Conservation (phyloP, 2,797 vertebrate species). For the Cyclura pinguis region DNA sequence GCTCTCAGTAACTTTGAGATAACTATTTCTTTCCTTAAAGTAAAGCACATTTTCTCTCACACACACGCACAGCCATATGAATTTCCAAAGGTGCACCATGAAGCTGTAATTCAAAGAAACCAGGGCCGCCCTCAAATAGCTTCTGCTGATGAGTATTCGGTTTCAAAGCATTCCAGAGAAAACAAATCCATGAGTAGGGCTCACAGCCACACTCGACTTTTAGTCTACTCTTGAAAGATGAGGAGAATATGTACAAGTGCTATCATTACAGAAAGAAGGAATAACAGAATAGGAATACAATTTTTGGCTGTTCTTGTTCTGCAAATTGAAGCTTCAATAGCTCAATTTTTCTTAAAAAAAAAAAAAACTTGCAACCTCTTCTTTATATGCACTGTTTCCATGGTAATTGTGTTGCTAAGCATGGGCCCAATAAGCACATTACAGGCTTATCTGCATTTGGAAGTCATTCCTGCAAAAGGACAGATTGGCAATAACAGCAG, state of each 20-base stretch:
- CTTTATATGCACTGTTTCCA: conserved; percentile 73
- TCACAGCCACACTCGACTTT: conserved; percentile 32
- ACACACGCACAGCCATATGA: neutral
- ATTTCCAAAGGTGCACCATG: conserved; percentile 17
- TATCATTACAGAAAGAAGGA: neutral
- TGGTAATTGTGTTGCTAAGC: conserved; percentile 81
- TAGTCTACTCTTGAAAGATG: conserved; percentile 11
- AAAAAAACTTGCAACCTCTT: conserved; percentile 51
- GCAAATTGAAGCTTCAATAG: conserved; percentile 54
- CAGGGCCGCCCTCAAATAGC: conserved; percentile 5
- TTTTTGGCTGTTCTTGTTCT: conserved; percentile 38
- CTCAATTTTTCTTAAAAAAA: conserved; percentile 41
- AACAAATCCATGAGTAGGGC: neutral
- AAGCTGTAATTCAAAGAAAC: conserved; percentile 39
- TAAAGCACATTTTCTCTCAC: neutral
- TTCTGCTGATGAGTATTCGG: neutral
- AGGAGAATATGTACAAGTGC: neutral
- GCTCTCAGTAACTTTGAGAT: neutral
- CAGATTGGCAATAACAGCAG: neutral
- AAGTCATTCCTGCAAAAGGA: conserved; percentile 70
- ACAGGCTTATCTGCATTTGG: conserved; percentile 65
- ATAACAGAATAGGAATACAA: conserved; percentile 4
- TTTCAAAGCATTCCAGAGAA: conserved; percentile 36
- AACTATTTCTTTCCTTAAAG: neutral
- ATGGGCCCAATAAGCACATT: conserved; percentile 73